Evolutionary conservation across 1,140 invertebrate genomes (phyloP), one percentile per base, ranked within the genome.

Genomic region (Zophobas atratus): DNA sequence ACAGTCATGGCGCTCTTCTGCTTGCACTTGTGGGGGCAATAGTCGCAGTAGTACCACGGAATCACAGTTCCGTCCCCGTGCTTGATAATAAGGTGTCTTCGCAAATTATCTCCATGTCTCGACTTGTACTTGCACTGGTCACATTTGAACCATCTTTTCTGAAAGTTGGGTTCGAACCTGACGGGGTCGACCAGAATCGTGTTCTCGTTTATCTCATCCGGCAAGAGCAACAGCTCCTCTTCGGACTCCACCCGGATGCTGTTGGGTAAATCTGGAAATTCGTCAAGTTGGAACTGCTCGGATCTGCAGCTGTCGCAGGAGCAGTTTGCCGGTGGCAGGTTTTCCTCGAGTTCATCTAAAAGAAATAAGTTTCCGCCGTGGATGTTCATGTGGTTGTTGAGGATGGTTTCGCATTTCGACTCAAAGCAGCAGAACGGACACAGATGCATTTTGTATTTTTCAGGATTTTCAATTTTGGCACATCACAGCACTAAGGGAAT

Each of bases 71-170:
- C 55, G 32, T 57, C 34, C 1, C 20, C 3, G 55, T 57, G 55
- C 34, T 57, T 57, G 20, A 57, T n/a, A 4, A 33, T 33, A 1
- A 33, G 1, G 55, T 57, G 55, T 35, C 55, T 32, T 6, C 6
- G 20, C 34, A 57, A 57, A 33, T 57, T 57, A 20, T n/a, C 20
- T n/a, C 55, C 20, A 1, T 57, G 20, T 57, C 34, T 57, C 1
- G 20, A 57, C 55, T 57, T 57, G 34, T 57, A 57, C 6, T n/a
- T 20, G 6, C 55, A 57, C 34, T 57, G 55, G 2, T 57, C 34
- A 35, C 55, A 57, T 35, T n/a, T 57, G 34, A 57, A 57, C 55
- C 55, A 57, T 33, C 34, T 57, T n/a, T 57, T 57, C 20, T 20
- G 20, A 20, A 20, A 20, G 20, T 20, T 32, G 3, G 55, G 55